Base-by-base conservation (phyloP, 1,140 invertebrate genomes). In the Halyomorpha halys region DNA sequence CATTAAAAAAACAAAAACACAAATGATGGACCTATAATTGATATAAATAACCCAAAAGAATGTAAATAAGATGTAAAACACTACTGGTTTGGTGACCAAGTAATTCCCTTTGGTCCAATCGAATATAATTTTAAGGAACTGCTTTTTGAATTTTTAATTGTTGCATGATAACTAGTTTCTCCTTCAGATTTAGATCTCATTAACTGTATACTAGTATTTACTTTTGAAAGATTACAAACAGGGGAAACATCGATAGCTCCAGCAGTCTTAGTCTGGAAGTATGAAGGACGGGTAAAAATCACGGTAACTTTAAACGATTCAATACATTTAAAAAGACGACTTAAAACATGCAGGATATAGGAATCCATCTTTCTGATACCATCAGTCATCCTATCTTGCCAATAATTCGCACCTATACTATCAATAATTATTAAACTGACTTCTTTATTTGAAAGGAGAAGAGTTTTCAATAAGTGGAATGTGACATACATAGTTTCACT, bases 161-260 rank as follows among this genome's bases (percentile, higher is more conserved):
- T 21, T 19, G 47, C 47, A 11, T 6, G n/a, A 49, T n/a, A 21
- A 19, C 5, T 19, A 9, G 47, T 3, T 6, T 21, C 19, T 11
- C 47, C 47, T 49, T 49, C 47, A 4, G 5, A 6, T 16, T 49
- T 49, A 49, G n/a, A 49, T 19, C 6, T 2, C 19, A 19, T 49
- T 49, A 49, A 49, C n/a, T 49, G 47, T 11, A 49, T 49, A 49
- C 47, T 49, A 13, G 47, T 49, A 49, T 49, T 49, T 19, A 49
- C 19, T 18, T 49, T 49, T 2, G n/a, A 21, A 19, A 49, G 19
- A 49, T 49, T 21, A 49, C n/a, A 49, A 18, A 49, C 47, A 19
- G 47, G n/a, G 5, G 47, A 49, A 21, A 18, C n/a, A 49, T 49
- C 47, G 2, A 6, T 49, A 4, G 47, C 3, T 21, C 4, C 6